Percentiles rank a stretch among this genome's conserved stretches.
Conservation (phyloP, 2,888 invertebrate genomes). For the Frankliniella fusca region DNA sequence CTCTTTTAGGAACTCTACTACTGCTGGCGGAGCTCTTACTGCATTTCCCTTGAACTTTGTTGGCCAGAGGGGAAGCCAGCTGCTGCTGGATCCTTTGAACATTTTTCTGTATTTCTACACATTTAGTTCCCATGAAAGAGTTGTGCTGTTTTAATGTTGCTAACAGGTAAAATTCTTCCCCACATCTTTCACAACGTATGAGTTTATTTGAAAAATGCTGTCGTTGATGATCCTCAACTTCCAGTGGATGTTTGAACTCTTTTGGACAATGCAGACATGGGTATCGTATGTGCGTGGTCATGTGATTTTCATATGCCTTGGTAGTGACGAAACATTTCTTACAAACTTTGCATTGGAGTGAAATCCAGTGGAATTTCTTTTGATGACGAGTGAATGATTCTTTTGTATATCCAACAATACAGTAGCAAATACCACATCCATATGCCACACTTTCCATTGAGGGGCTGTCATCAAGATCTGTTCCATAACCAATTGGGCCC, state of each 20-base stretch:
- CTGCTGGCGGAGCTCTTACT: not conserved
- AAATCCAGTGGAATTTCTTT: not conserved
- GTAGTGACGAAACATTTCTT: not conserved
- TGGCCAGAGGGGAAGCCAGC: not conserved
- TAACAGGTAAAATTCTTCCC: not conserved
- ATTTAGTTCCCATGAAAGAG: not conserved
- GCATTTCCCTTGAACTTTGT: not conserved
- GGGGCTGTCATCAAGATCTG: not conserved
- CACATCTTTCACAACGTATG: not conserved
- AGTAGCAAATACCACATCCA: not conserved
- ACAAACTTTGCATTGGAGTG: not conserved
- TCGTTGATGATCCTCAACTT: not conserved
- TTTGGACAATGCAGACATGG: conserved; percentile 10
- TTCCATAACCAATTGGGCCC: not conserved
- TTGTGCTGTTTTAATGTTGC: not conserved
- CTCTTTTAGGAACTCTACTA: not conserved
- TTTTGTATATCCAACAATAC: not conserved
- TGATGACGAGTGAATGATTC: not conserved
- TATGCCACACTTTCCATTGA: not conserved
- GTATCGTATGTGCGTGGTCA: not conserved
- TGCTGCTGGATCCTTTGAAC: not conserved
- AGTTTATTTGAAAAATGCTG: not conserved
- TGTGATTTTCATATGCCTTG: not conserved
- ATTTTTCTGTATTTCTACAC: not conserved
- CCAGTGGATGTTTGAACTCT: not conserved